Base-by-base conservation (phyloP, 2,113 vertebrate species). In the Elanoides forficatus region DNA sequence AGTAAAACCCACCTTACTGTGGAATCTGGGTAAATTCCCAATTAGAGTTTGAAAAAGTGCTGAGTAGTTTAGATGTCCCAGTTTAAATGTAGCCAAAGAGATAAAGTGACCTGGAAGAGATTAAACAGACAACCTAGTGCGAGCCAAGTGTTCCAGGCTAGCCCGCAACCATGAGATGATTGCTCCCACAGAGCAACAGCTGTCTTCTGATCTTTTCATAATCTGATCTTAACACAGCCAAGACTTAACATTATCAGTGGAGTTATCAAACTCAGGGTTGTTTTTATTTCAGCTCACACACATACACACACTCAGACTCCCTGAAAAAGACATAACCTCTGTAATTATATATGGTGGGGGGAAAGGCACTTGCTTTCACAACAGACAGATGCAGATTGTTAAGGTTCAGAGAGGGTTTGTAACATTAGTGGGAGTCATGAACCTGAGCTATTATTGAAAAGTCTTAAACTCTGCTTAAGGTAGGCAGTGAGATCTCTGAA, bases 131-230 rank as follows among this genome's bases (percentile, higher is more conserved):
- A 88, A 38, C 26, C 5, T 32, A 75, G 52, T 21, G 48, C 48
- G 43, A 91, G 50, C 10, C 0, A 11, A 53, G n/a, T 52, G 48
- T 72, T 73, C 60, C 76, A 72, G 43, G 22, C 36, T 50, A 84
- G 76, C 40, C 43, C 1, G 3, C 7, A 16, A 43, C 56, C 50
- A 59, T 29, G 42, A 67, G 26, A 72, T 38, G 43, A 88, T 79
- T 52, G 45, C 75, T 91, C 86, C 45, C 81, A 95, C 68, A 66
- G 10, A 84, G 58, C 50, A 95, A 80, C 78, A 94, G 83, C 73
- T 82, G 83, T 53, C 53, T 92, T 95, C 53, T 89, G 86, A 85
- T 92, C 59, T 96, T 73, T 67, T 68, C 43, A 89, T 76, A 94
- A 91, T 81, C 86, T 97, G 80, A 96, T 84, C 2, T 84, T 79